Evolutionary conservation across 2,888 invertebrate genomes (phyloP).

Genomic region (Venusia cambrica): DNA sequence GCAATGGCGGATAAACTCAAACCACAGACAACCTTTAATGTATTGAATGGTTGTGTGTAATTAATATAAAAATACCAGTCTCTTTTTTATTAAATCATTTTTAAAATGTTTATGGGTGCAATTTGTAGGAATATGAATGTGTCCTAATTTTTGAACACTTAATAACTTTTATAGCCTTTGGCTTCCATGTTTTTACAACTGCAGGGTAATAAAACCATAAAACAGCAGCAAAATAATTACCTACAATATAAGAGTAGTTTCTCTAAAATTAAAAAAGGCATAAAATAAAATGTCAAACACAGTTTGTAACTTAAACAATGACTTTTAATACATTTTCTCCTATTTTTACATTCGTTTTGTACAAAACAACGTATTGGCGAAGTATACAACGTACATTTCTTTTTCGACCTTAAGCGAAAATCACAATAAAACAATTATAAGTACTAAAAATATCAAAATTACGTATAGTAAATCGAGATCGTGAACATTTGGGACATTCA

Average conservation of each 20-base stretch:
- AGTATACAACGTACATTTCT: conserved; percentile 58
- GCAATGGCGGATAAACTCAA: too few relatives aligned
- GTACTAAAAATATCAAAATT: conserved; percentile 54
- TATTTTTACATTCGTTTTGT: conserved; percentile 74
- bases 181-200: too few relatives aligned
- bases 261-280: conserved; percentile 14
- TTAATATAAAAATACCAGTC: too few relatives aligned
- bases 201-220: conserved; percentile 5
- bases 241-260: conserved; percentile 13
- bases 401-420: conserved; percentile 59
- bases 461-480: conserved; percentile 71
- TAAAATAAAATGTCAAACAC: conserved; percentile 54
- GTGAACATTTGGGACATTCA: conserved; percentile 43
- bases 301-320: conserved; percentile 76
- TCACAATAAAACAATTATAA: conserved; percentile 50
- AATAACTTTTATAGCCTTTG: too few relatives aligned
- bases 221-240: too few relatives aligned
- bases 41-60: too few relatives aligned
- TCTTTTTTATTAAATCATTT: too few relatives aligned
- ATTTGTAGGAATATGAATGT: too few relatives aligned
- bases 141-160: too few relatives aligned
- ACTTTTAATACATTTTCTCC: conserved; percentile 76
- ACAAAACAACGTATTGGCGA: conserved; percentile 68
- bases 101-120: too few relatives aligned
- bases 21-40: too few relatives aligned